A percentile compares a stretch with the other conserved stretches of the same genome.
These are phyloP conservation scores for Hypsopygia costalis DNA, from an alignment of 2,888 invertebrate genomes.

Conservation along the genomic window DNA sequence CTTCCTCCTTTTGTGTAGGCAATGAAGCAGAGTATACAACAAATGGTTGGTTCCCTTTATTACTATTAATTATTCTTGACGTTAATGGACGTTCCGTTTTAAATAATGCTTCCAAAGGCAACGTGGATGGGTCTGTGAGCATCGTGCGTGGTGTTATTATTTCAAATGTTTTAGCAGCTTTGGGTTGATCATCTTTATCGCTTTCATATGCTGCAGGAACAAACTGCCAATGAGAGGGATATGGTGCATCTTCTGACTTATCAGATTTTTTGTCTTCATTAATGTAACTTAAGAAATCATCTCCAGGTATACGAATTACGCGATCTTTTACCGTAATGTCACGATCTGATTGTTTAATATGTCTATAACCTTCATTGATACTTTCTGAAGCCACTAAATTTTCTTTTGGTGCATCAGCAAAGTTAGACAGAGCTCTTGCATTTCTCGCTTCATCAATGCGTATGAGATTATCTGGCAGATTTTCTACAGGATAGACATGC, in stretches of 20 bases:
- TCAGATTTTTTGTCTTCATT: constrained; percentile 60
- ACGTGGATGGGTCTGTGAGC: constrained; percentile 81
- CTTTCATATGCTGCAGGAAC: constrained; percentile 73
- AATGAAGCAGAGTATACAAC: constrained; percentile 69
- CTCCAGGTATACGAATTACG: constrained; percentile 46
- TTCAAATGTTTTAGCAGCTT: constrained; percentile 52
- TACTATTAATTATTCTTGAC: constrained; percentile 41
- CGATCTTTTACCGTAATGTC: constrained; percentile 28
- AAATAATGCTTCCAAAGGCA: constrained; percentile 85
- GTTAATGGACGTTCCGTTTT: constrained; percentile 71
- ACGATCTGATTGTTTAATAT: constrained; percentile 42
- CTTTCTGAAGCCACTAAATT: constrained; percentile 73
- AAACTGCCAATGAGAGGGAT: constrained; percentile 60
- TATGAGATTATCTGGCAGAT: constrained; percentile 70
- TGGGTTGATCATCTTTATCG: constrained; percentile 45
- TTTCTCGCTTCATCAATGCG: constrained; percentile 74
- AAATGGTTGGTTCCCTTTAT: constrained; percentile 55
- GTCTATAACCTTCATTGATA: constrained; percentile 71
- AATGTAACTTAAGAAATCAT: constrained; percentile 60
- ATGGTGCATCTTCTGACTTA: constrained; percentile 36
- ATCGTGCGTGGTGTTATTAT: constrained; percentile 58
- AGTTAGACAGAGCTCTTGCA: constrained; percentile 62
- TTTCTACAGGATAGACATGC: constrained; percentile 71
- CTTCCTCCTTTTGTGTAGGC: constrained; percentile 48
- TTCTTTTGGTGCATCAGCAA: constrained; percentile 60